A percentile compares a stretch with the other conserved stretches of the same genome.
Evolutionary conservation across 35 echinoderm and acorn worm genomes (phyloP).

Genomic region (Strongylocentrotus purpuratus): DNA sequence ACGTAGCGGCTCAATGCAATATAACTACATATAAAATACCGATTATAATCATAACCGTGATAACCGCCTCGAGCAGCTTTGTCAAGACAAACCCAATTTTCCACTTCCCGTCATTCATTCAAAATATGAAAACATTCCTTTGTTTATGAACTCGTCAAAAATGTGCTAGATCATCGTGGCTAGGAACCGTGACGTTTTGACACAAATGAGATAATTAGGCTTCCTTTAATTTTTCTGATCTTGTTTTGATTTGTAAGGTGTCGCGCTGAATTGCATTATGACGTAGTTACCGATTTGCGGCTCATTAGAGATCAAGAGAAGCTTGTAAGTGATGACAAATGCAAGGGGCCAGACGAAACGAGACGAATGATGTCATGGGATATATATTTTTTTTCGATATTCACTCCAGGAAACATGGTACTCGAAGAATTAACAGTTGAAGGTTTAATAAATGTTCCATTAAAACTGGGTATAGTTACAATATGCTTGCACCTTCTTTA

Average conservation of each 20-base stretch:
- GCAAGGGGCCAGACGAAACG: not conserved
- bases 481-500: no score
- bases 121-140: not conserved
- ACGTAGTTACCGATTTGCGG: not conserved
- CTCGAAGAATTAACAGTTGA: not conserved
- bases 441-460: no score
- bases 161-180: not conserved
- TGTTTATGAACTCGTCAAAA: not conserved
- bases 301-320: not conserved
- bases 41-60: not conserved
- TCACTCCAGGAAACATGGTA: not conserved
- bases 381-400: not conserved
- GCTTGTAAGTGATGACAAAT: not conserved
- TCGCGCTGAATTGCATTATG: not conserved
- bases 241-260: conserved; percentile 6
- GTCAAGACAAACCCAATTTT: not conserved
- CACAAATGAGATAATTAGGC: conserved; percentile 2
- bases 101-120: not conserved
- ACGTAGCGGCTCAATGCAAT: no score
- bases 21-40: not conserved
- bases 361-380: not conserved
- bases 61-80: not conserved
- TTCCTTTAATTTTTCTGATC: conserved; percentile 11
- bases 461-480: no score
- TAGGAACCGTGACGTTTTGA: not conserved